phyloP scores from a whole-genome alignment of 2,888 invertebrate genomes.

The Tetragonisca angustula region DNA sequence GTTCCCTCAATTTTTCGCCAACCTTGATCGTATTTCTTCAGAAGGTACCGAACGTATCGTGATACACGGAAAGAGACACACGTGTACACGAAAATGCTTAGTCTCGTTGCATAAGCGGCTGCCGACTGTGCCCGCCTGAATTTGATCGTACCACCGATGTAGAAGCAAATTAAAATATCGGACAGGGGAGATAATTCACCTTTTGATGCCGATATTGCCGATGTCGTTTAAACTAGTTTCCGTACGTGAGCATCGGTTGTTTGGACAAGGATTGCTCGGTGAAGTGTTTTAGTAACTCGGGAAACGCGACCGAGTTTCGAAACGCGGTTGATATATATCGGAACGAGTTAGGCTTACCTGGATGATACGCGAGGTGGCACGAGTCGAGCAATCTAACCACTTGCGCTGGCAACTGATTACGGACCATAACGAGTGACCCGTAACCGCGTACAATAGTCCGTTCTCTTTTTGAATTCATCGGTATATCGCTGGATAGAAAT shows the following conservation, averaged over 20 bases:
- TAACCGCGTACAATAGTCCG: too few relatives aligned
- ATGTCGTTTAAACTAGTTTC: background rate
- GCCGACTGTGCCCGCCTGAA: background rate
- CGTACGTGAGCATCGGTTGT: background rate
- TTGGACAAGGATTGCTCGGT: background rate
- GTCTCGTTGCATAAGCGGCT: background rate
- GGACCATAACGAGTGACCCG: too few relatives aligned
- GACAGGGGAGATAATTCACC: background rate
- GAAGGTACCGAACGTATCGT: slow-evolving; percentile 10
- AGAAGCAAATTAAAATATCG: background rate
- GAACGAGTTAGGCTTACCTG: background rate
- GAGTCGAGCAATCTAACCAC: background rate
- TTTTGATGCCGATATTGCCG: background rate
- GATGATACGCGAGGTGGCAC: background rate
- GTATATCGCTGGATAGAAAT: too few relatives aligned
- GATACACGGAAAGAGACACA: background rate
- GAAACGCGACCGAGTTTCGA: background rate
- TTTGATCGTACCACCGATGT: background rate
- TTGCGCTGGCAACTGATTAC: too few relatives aligned
- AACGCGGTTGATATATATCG: background rate
- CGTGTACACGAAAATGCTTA: background rate
- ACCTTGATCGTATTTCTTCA: background rate
- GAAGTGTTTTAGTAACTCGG: background rate
- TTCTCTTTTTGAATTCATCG: too few relatives aligned
- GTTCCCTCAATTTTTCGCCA: background rate